phyloP scores from a whole-genome alignment of 2,113 vertebrate genomes.

The Passer domesticus region DNA sequence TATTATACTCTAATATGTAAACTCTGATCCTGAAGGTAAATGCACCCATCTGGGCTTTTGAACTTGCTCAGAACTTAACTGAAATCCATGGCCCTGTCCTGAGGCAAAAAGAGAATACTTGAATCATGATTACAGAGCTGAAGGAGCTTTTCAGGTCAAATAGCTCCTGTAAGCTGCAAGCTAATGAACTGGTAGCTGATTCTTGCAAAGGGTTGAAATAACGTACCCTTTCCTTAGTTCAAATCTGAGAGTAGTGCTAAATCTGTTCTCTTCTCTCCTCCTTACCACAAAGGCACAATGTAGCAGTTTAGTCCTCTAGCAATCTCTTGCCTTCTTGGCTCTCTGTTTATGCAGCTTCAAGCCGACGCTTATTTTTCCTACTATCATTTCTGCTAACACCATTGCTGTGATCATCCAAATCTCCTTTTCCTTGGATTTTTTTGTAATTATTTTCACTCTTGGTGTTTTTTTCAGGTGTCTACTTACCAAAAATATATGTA shows the following conservation, averaged over 20 bases:
- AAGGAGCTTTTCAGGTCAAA: background rate
- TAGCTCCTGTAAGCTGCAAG: background rate
- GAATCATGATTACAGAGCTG: background rate
- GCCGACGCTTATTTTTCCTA: background rate
- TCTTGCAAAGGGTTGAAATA: background rate
- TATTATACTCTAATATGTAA: background rate
- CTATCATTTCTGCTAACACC: background rate
- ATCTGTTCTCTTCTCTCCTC: background rate
- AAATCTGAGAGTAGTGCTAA: background rate
- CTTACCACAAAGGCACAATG: background rate
- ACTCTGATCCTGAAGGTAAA: background rate
- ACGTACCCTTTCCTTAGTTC: background rate
- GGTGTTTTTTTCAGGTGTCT: background rate
- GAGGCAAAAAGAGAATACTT: background rate
- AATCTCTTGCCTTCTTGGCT: background rate
- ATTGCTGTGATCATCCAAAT: background rate
- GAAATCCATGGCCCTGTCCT: background rate
- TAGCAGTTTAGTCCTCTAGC: background rate
- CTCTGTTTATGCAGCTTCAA: background rate
- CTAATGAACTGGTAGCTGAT: background rate
- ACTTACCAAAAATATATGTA: constrained; percentile 61
- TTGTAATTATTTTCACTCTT: background rate
- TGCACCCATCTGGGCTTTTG: background rate
- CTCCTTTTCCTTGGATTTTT: background rate
- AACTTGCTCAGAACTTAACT: background rate